Evolutionary conservation across 2,113 vertebrate species (phyloP).

Genomic region (Podarcis cretensis): DNA sequence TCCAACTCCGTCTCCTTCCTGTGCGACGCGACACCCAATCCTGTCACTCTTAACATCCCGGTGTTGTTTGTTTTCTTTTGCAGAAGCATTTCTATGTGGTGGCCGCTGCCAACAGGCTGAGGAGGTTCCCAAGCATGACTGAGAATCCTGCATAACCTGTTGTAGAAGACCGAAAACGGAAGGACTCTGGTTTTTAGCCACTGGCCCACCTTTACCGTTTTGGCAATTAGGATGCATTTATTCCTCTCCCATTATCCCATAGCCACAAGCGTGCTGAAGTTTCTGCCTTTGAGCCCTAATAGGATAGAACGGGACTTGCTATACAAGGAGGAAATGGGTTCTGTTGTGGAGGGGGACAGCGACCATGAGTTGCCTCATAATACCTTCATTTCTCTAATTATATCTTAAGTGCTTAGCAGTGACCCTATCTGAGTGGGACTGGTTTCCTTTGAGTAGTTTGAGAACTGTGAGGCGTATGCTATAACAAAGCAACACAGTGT

Average conservation of each 20-base stretch:
- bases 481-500: neutral
- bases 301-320: neutral
- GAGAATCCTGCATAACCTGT: slow-evolving; percentile 57
- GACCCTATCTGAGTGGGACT: neutral
- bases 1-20: neutral
- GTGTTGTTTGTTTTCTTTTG: slow-evolving; percentile 40
- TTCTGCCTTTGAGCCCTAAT: neutral
- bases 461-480: neutral
- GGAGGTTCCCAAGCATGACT: slow-evolving; percentile 78
- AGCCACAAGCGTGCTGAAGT: neutral
- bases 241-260: neutral
- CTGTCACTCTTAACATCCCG: neutral
- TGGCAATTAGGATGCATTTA: slow-evolving; percentile 10
- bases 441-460: slow-evolving; percentile 36
- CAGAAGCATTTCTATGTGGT: slow-evolving; percentile 91
- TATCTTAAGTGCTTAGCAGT: neutral
- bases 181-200: slow-evolving; percentile 26
- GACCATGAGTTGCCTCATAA: neutral
- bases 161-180: slow-evolving; percentile 5
- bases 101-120: slow-evolving; percentile 87
- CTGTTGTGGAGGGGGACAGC: neutral
- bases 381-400: neutral
- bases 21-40: neutral
- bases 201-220: slow-evolving; percentile 9
- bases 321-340: neutral